Base-by-base conservation (phyloP, 1,140 invertebrate genomes). In the Geopemphigus sp. region DNA sequence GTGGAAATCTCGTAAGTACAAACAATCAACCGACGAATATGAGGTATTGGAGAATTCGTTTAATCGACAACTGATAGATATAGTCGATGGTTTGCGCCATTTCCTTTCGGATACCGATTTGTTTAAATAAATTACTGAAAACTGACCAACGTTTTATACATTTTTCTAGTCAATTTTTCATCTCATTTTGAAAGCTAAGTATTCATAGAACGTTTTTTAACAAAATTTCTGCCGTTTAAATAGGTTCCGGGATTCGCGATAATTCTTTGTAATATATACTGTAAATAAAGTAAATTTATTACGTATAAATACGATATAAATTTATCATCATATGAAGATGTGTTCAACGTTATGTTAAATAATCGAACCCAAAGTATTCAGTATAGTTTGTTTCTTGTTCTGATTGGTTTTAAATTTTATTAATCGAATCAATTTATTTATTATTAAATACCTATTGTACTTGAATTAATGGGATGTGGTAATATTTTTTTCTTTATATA, bases 31-130 rank as follows among this genome's bases (percentile, higher is more conserved):
- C 5, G 17, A 26, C 3, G 5, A 26, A 39, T 53, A 26, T 2
- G 19, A 5, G 11, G 17, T 15, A 22, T 53, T 26, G 17, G 11
- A 53, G 24, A 57, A 24, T 17, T 59, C 10, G 47, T 78, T 78
- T 47, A 61, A 78, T 63, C 39, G 15, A 61, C 17, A 61, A 78
- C 17, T 78, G 57, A 53, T 78, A 50, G 57, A 29, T 78, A 50
- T 15, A 45, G 22, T 78, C 32, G 8, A 14, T 50, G 61, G 74
- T 78, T 78, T 78, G 74, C 74, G 74, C 74, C 74, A 78, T 78
- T 78, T 78, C 74, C 57, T 63, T 78, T 63, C 19, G 50, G 32
- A 50, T 63, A 47, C 0, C n/a, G 17, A 50, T 47, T 78, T 15
- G 14, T 78, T 29, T 15, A 63, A 63, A 78, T 63, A 61, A 26